A percentile compares a stretch with the other conserved stretches of the same genome.
Conservation (phyloP, 2,113 vertebrate genomes). For the Neodontobutis hainanensis region DNA sequence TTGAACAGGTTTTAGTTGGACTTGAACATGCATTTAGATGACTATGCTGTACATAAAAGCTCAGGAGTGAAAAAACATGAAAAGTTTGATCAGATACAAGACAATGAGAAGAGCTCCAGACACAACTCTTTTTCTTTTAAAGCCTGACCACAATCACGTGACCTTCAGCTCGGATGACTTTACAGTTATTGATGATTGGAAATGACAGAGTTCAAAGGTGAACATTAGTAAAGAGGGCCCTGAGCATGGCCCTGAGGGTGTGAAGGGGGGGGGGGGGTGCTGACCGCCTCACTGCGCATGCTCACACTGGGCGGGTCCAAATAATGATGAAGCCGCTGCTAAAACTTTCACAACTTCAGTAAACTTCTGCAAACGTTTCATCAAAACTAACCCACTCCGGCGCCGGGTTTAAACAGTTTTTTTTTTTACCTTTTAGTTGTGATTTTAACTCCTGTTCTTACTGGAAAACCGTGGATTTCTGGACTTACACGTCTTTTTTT, state of each 20-base stretch:
- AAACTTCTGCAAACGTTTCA: conserved; percentile 41
- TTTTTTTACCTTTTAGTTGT: accelerated
- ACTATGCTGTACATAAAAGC: too few relatives aligned
- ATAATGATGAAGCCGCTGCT: neutral
- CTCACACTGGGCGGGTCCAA: conserved; percentile 39
- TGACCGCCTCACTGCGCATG: conserved; percentile 24
- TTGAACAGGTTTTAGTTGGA: too few relatives aligned
- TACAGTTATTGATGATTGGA: too few relatives aligned
- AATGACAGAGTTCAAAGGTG: too few relatives aligned
- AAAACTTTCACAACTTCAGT: conserved; percentile 48
- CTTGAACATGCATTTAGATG: too few relatives aligned
- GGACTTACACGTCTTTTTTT: neutral
- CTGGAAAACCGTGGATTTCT: neutral
- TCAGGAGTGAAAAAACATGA: too few relatives aligned
- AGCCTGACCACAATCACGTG: too few relatives aligned
- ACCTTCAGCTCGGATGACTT: too few relatives aligned
- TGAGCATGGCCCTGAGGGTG: conserved; percentile 13
- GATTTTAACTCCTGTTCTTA: neutral
- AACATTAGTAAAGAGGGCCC: too few relatives aligned
- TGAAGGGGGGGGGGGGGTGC: neutral
- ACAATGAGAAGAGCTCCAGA: too few relatives aligned
- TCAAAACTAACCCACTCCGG: neutral
- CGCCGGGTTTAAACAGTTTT: neutral
- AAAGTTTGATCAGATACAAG: too few relatives aligned
- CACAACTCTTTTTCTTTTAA: too few relatives aligned